Base-by-base conservation (phyloP, 2,113 vertebrate genomes). In the Solea senegalensis region DNA sequence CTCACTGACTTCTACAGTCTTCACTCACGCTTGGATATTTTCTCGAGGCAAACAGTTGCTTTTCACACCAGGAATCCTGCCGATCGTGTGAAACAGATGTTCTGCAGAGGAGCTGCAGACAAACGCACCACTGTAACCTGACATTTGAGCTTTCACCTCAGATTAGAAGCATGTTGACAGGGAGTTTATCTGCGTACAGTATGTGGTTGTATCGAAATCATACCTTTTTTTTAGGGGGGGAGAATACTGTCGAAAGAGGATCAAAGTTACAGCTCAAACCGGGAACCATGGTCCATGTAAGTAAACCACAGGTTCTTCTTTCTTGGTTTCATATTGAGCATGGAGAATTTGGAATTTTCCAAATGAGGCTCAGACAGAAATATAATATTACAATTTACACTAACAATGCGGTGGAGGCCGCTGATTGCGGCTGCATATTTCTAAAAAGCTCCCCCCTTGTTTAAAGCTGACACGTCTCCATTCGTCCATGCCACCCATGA, bases 1-100 rank as follows among this genome's bases (percentile, higher is more conserved):
- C 52, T 70, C 53, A 44, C 63, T 75, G 58, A 50, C 63, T 73
- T 27, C 41, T 8, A 8, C 7, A 14, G 8, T 15, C 12, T 15
- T 44, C 49, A 9, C 49, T 70, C 74, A 16, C 57, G 57, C 43
- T 39, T 44, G 34, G 72, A 54, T 82, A 80, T 86, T 84, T 78
- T 70, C 72, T 89, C 4, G 67, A 88, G 67, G 75, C 80, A 84
- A 90, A 89, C 79, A 80, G 84, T 82, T 60, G 65, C 26, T 87
- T 83, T 90, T 88, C 82, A 84, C 84, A 75, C 82, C 61, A 53
- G 56, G 64, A 43, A 39, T 39, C 51, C 12, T 53, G 45, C 61
- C 1, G 4, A 41, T 54, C 4, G 48, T 65, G 73, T 73, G 43
- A 83, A 82, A 83, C 90, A 88, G 87, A 90, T 86, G 84, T 85